A percentile compares a stretch with the other conserved stretches of the same genome.
These are phyloP conservation scores for Prunella strophiata DNA, from an alignment of 2,797 vertebrate species.

Conservation along the genomic window DNA sequence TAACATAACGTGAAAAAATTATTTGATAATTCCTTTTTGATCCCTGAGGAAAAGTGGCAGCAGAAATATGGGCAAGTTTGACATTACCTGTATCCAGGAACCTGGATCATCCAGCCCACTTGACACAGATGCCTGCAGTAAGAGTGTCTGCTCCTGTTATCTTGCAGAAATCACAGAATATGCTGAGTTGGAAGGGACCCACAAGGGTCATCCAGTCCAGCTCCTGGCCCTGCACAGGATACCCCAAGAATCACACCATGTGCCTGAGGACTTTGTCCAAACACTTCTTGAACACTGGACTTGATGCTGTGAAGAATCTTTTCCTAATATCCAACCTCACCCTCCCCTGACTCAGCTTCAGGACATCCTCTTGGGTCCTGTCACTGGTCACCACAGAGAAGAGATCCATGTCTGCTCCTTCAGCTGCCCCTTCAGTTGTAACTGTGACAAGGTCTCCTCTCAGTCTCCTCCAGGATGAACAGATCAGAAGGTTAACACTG, in stretches of 20 bases:
- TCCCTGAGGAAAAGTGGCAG: not conserved
- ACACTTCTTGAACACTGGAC: accelerated
- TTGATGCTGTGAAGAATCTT: not conserved
- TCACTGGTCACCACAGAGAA: not conserved
- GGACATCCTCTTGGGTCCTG: not conserved
- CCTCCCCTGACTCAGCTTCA: not conserved
- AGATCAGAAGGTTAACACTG: not conserved
- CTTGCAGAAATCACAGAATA: not conserved
- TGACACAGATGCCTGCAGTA: not conserved
- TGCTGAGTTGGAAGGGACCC: not conserved
- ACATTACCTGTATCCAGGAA: not conserved
- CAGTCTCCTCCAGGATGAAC: not conserved
- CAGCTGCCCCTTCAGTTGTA: not conserved
- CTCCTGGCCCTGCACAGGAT: not conserved
- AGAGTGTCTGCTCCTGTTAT: not conserved
- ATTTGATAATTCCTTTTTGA: not conserved
- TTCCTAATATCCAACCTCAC: not conserved
- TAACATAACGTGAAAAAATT: not conserved
- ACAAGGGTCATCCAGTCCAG: not conserved
- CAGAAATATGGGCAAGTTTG: not conserved
- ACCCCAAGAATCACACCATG: not conserved
- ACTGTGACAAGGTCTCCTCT: accelerated
- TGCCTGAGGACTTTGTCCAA: not conserved
- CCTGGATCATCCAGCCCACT: not conserved
- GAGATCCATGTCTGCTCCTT: not conserved